These are phyloP conservation scores for Sialis lutaria DNA, from an alignment of 2,888 invertebrate species.

Conservation along the genomic window DNA sequence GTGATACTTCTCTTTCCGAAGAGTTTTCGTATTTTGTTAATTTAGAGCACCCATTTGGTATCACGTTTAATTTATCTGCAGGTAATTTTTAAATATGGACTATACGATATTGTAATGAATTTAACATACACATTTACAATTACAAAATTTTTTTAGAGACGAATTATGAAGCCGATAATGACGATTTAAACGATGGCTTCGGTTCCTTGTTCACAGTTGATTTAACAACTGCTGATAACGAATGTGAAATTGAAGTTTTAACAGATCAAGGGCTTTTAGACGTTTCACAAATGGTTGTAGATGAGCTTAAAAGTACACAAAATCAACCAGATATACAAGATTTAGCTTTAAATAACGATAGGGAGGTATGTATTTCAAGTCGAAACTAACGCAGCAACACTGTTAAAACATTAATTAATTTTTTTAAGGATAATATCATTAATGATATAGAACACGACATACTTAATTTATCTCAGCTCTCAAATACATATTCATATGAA, in stretches of 20 bases:
- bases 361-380: constrained; percentile 7
- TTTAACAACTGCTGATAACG: constrained; percentile 6
- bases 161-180: not conserved
- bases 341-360: constrained; percentile 7
- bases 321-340: constrained; percentile 4
- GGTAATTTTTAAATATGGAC: not conserved
- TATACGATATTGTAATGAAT: not conserved
- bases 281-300: constrained; percentile 7
- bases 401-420: not conserved
- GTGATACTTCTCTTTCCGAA: constrained; percentile 38
- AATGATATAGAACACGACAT: not conserved
- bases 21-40: constrained; percentile 43
- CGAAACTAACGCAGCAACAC: not conserved
- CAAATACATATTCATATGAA: not conserved
- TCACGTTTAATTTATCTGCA: constrained; percentile 1
- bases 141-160: not conserved
- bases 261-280: constrained; percentile 6
- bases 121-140: not conserved
- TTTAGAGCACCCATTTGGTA: constrained; percentile 21
- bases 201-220: constrained; percentile 9
- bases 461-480: not conserved
- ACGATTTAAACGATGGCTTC: constrained; percentile 7
- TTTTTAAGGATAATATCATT: not conserved
- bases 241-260: constrained; percentile 10
- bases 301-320: constrained; percentile 4